Evolutionary conservation across 2,113 vertebrate genomes (phyloP), one percentile per base, ranked within the genome.

Genomic region (Mungos mungo): DNA sequence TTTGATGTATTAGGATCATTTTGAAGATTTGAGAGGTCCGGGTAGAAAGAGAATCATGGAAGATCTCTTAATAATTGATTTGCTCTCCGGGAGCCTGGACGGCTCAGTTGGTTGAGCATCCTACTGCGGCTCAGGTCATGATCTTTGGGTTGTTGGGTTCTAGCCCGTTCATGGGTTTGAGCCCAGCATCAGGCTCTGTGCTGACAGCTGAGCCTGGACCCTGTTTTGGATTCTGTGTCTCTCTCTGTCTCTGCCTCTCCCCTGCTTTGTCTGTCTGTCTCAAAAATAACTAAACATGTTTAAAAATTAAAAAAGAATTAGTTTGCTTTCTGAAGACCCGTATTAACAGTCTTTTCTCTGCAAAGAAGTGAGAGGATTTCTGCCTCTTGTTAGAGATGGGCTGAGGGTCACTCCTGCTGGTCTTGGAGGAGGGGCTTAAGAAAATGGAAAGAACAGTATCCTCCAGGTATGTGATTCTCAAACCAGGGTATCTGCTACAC

Each of bases 401-500:
- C 14, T 2, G 66, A 87, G 74, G 84, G 74, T 35, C 29, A 14
- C 0, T 2, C 0, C 84, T 71, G 25, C n/a, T 25, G 31, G 27
- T 47, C 38, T 71, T 31, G 0, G 18, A n/a, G 13, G 7, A 29
- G 18, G 29, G 41, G 12, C 23, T 27, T 60, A 19, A 60, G 77
- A 47, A 38, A 52, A 41, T 9, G 14, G 38, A 50, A 52, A 63
- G 47, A n/a, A 33, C 18, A 7, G 9, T 54, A 50, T 60, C 66
- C 65, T 31, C 80, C 50, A 33, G 13, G 45, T 10, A 23, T 29
- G 1, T 68, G 63, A 60, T 19, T 60, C 74, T 72, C 69, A 52
- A 60, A 33, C 45, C 82, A 45, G 63, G 31, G 10, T 13, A 0
- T n/a, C 33, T 0, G 38, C 3, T 5, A 2, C 0, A 0, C 38